Conservation (phyloP, 2,113 vertebrate species). For the Climacteris rufus region DNA sequence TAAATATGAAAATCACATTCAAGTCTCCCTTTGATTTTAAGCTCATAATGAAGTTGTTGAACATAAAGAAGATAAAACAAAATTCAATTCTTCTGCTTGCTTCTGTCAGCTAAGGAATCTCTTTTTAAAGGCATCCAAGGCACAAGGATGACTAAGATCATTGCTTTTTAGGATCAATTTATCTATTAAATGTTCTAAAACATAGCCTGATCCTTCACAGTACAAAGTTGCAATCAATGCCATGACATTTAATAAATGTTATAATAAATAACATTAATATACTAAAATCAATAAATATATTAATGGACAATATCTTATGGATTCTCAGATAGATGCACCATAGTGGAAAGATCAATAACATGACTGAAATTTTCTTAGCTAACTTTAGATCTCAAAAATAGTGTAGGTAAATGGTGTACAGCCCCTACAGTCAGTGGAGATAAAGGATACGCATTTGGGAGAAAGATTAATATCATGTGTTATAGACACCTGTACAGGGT, state of each 20-base stretch:
- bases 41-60: neutral
- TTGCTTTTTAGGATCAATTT: neutral
- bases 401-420: neutral
- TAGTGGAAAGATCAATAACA: neutral
- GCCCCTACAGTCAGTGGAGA: neutral
- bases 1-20: neutral
- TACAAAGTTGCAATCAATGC: neutral
- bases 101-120: neutral
- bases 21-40: neutral
- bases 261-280: neutral
- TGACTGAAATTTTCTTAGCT: neutral
- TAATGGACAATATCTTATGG: neutral
- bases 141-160: neutral
- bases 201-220: neutral
- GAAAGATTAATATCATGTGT: neutral
- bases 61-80: neutral
- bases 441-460: neutral
- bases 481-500: neutral
- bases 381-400: neutral
- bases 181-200: neutral
- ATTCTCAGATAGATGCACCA: neutral
- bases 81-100: neutral
- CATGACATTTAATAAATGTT: neutral
- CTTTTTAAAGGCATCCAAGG: neutral
- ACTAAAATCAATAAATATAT: neutral